Percentiles rank a stretch among this genome's conserved stretches.
Conservation (phyloP, 1,140 invertebrate genomes). For the Caerostris darwini region DNA sequence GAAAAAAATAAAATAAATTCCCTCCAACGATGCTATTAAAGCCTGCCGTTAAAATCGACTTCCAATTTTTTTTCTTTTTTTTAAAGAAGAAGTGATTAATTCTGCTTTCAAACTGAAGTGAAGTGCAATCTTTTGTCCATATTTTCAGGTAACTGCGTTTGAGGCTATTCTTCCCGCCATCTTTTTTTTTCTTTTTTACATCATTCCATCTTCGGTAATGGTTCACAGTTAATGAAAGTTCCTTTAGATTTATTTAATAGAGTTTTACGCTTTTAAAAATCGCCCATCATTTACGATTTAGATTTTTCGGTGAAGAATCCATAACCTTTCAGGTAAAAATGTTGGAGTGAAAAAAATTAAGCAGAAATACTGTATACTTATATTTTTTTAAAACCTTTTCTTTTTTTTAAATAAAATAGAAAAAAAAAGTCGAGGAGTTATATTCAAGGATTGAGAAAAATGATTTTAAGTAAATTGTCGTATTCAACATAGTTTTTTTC, state of each 20-base stretch:
- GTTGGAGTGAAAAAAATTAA: no score
- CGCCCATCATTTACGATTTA: slow-evolving; percentile 48
- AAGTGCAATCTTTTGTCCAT: slow-evolving; percentile 45
- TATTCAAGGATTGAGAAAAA: no score
- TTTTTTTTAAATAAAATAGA: no score
- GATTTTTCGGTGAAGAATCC: neutral
- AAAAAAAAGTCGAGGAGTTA: no score
- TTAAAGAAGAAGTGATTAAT: slow-evolving; percentile 50
- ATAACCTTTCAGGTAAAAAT: neutral
- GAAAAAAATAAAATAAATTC: neutral
- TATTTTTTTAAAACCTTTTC: no score
- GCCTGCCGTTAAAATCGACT: slow-evolving; percentile 22
- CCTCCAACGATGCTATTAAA: slow-evolving; percentile 23
- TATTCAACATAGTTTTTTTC: no score
- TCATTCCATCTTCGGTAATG: slow-evolving; percentile 48
- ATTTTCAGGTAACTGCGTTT: slow-evolving; percentile 24
- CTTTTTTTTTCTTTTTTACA: neutral
- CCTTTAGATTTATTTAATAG: slow-evolving; percentile 55
- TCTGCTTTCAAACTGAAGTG: slow-evolving; percentile 55
- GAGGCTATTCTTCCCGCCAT: slow-evolving; percentile 3
- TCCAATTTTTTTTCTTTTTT: neutral
- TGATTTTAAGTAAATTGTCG: no score
- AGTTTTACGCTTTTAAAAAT: slow-evolving; percentile 29
- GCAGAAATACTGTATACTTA: no score
- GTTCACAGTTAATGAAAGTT: slow-evolving; percentile 55